Evolutionary conservation across 1,140 invertebrate genomes (phyloP).

Genomic region (Mylabris phalerata): DNA sequence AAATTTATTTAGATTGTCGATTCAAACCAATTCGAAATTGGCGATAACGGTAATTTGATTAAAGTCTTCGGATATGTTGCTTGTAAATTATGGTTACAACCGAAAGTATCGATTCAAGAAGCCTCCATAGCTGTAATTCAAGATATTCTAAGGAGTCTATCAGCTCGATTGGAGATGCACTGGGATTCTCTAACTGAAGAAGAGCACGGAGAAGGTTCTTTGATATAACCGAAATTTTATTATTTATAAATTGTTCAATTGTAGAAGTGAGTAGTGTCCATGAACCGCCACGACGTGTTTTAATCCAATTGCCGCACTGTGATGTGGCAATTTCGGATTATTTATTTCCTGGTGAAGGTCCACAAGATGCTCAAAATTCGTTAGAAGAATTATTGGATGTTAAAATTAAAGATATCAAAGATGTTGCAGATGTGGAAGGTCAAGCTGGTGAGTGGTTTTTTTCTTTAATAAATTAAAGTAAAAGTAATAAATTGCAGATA

Average conservation of each 20-base stretch:
- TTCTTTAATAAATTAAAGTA: not conserved
- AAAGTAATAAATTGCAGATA: not conserved
- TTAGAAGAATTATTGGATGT: conserved; percentile 68
- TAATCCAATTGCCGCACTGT: conserved; percentile 58
- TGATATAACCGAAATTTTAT: not conserved
- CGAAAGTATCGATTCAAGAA: conserved; percentile 61
- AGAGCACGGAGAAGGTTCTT: conserved; percentile 35
- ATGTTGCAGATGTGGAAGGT: conserved; percentile 60
- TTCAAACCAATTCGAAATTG: conserved; percentile 4
- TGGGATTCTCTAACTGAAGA: conserved; percentile 80
- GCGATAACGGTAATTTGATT: conserved; percentile 45
- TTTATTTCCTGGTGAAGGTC: conserved; percentile 74
- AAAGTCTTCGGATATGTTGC: conserved; percentile 57
- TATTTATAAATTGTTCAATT: conserved; percentile 4
- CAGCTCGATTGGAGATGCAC: conserved; percentile 73
- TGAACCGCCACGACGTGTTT: conserved; percentile 70
- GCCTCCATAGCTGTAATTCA: conserved; percentile 61
- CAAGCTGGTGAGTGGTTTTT: conserved; percentile 44
- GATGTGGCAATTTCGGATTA: conserved; percentile 72
- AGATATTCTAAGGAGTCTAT: conserved; percentile 70
- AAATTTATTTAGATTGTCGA: conserved; percentile 1
- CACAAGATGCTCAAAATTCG: conserved; percentile 63
- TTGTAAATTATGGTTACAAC: conserved; percentile 63
- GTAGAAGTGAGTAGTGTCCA: conserved; percentile 62
- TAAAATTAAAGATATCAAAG: conserved; percentile 55